Conservation (phyloP, 2,113 vertebrate genomes). For the Laterallus jamaicensis region DNA sequence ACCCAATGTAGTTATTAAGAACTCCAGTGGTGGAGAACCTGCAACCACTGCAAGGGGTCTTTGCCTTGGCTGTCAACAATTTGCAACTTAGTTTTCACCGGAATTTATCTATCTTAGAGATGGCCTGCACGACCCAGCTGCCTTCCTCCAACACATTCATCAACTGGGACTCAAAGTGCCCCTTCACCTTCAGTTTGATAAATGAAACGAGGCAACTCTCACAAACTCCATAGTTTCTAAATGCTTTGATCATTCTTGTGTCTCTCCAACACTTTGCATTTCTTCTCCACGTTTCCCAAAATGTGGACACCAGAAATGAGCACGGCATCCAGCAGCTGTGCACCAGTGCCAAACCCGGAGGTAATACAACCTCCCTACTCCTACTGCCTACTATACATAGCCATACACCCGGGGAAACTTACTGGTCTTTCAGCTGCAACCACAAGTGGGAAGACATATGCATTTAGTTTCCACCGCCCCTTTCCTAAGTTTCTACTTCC, state of each 20-base stretch:
- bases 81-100: background rate
- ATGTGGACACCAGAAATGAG: background rate
- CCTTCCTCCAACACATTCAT: background rate
- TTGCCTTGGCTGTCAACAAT: background rate
- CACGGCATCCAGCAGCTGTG: background rate
- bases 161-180: background rate
- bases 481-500: background rate
- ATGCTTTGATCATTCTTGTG: background rate
- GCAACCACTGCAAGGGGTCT: background rate
- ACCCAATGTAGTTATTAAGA: background rate
- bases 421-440: slow-evolving; percentile 19
- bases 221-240: background rate
- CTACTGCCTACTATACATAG: slow-evolving; percentile 45
- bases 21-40: background rate
- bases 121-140: background rate
- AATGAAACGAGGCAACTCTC: background rate
- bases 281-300: background rate
- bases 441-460: background rate
- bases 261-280: background rate
- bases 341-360: background rate
- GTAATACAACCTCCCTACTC: slow-evolving; percentile 20
- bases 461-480: background rate
- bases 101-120: background rate
- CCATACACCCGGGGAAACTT: background rate
- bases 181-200: background rate